A percentile compares a stretch with the other conserved stretches of the same genome.
These are phyloP conservation scores for Myanophis thanlyinensis DNA, from an alignment of 2,113 vertebrate genomes.

Conservation along the genomic window DNA sequence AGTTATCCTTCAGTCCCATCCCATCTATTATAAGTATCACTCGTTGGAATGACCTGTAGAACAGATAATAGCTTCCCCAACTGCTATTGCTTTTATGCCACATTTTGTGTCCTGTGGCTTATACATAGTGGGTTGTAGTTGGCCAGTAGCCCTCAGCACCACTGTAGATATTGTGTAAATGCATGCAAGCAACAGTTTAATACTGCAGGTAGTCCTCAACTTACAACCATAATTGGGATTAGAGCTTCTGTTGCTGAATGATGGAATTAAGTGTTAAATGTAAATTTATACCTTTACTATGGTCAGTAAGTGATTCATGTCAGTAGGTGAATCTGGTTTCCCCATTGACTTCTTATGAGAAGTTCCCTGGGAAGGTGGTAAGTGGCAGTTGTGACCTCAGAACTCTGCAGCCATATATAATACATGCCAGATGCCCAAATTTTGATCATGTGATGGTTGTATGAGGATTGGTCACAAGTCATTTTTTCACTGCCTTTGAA, in stretches of 20 bases:
- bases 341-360: neutral
- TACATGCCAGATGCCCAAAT: neutral
- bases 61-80: neutral
- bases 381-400: neutral
- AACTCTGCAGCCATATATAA: neutral
- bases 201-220: neutral
- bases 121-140: neutral
- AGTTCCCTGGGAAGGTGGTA: neutral
- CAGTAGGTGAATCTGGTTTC: neutral
- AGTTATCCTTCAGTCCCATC: neutral
- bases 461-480: neutral
- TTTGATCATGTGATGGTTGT: neutral
- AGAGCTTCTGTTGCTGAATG: neutral
- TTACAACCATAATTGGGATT: neutral
- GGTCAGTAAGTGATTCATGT: neutral
- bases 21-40: neutral
- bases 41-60: neutral
- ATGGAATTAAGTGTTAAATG: neutral
- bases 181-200: neutral
- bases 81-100: neutral
- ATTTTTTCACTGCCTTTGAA: neutral
- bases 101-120: neutral
- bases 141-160: neutral
- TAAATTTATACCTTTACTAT: neutral
- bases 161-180: neutral